phyloP scores from a whole-genome alignment of 2,888 invertebrate species.

The Zygothrica quintamaculata region DNA sequence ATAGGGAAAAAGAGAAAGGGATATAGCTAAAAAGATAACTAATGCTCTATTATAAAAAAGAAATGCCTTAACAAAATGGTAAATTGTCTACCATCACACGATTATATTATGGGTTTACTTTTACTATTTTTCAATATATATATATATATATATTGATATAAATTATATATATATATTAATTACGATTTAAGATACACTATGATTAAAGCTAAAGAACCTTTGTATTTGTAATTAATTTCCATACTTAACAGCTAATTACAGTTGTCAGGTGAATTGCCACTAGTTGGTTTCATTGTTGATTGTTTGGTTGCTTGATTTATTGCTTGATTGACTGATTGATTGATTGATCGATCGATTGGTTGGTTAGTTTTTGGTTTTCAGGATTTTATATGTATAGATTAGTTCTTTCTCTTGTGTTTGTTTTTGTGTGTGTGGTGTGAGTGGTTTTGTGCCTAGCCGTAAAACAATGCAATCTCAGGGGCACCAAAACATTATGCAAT shows the following conservation, averaged over 20 bases:
- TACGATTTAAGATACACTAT: conserved; percentile 62
- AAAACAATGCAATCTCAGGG: conserved; percentile 73
- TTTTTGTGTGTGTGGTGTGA: conserved; percentile 11
- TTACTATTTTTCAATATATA: too few species aligned
- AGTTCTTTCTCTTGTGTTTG: conserved; percentile 10
- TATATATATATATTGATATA: too few species aligned
- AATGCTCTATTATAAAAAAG: conserved; percentile 50
- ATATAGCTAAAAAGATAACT: conserved; percentile 23
- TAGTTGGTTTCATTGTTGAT: conserved; percentile 53
- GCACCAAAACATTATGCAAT: conserved; percentile 75
- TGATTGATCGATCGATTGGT: conserved; percentile 29
- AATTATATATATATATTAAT: conserved; percentile 23
- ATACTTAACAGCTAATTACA: conserved; percentile 76
- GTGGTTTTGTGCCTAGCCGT: conserved; percentile 60
- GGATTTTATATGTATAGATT: conserved; percentile 22
- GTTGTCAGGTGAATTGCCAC: conserved; percentile 57
- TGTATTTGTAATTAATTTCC: conserved; percentile 24
- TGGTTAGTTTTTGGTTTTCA: conserved; percentile 27
- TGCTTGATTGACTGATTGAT: conserved; percentile 6
- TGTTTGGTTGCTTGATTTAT: conserved; percentile 7
- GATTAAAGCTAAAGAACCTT: conserved; percentile 70
- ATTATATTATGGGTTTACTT: conserved; percentile 40
- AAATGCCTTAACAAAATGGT: conserved; percentile 66
- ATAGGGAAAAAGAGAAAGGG: conserved; percentile 33
- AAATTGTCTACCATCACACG: conserved; percentile 48